These are phyloP conservation scores for Tapirus terrestris DNA, from an alignment of 2,113 vertebrate species.

Conservation along the genomic window DNA sequence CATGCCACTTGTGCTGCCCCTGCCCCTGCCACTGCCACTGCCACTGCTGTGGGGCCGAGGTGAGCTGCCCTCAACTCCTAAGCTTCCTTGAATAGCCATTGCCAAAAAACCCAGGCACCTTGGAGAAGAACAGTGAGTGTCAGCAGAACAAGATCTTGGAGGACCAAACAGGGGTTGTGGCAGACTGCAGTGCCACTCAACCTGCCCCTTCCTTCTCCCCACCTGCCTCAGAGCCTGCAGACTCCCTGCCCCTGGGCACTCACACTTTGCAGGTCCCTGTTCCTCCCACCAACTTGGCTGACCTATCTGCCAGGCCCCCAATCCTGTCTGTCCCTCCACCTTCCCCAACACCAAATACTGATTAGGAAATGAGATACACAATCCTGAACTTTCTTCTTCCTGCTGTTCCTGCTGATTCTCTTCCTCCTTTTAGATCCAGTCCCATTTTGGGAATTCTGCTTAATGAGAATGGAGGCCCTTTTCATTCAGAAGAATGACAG, in stretches of 20 bases:
- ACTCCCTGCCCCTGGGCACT: background rate
- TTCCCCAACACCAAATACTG: slow-evolving; percentile 42
- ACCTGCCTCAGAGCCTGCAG: background rate
- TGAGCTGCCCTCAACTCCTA: slow-evolving; percentile 86
- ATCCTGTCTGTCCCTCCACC: background rate
- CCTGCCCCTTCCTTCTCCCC: fast-evolving
- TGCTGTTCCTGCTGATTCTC: slow-evolving; percentile 55
- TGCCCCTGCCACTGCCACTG: background rate
- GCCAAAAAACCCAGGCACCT: slow-evolving; percentile 86
- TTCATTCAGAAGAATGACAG: no score
- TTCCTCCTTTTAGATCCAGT: slow-evolving; percentile 84
- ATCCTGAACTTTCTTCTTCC: slow-evolving; percentile 70
- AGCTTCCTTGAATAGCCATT: slow-evolving; percentile 89
- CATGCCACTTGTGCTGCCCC: fast-evolving
- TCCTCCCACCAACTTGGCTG: no score
- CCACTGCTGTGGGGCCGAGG: background rate
- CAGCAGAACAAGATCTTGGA: slow-evolving; percentile 89
- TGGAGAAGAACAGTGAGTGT: slow-evolving; percentile 84
- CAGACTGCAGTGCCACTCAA: background rate
- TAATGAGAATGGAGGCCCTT: background rate
- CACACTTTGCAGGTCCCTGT: background rate
- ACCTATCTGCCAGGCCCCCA: background rate
- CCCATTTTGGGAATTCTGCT: slow-evolving; percentile 83
- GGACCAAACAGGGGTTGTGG: slow-evolving; percentile 72
- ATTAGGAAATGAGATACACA: slow-evolving; percentile 26